Percentiles rank a stretch among this genome's conserved stretches.
Conservation (phyloP, 2,113 vertebrate genomes). For the Erythrolamprus reginae region DNA sequence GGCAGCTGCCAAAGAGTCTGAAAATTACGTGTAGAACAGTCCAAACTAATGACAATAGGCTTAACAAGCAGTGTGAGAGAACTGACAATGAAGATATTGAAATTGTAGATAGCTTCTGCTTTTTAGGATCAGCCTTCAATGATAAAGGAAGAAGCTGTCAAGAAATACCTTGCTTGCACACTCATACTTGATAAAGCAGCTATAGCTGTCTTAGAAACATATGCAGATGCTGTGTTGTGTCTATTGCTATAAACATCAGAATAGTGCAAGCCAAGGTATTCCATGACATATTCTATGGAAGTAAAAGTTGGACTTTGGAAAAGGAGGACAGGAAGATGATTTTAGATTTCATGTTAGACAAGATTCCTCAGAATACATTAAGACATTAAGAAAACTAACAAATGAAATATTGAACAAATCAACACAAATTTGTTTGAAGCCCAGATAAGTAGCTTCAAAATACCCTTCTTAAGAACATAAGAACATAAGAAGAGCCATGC, state of each 20-base stretch:
- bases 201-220: neutral
- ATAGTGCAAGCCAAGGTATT: neutral
- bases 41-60: neutral
- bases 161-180: neutral
- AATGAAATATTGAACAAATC: neutral
- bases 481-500: too few relatives aligned
- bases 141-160: neutral
- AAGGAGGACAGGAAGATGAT: neutral
- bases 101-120: neutral
- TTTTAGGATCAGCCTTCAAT: neutral
- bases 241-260: neutral
- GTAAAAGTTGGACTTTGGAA: neutral
- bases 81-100: neutral
- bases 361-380: neutral
- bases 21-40: neutral
- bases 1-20: neutral
- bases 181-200: neutral
- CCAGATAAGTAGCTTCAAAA: neutral
- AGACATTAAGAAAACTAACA: neutral
- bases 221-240: neutral
- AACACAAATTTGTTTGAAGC: neutral
- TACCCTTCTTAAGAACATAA: too few relatives aligned
- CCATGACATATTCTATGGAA: neutral
- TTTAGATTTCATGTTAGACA: neutral
- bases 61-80: neutral